These are phyloP conservation scores for Sminthurides bifidus DNA, from an alignment of 1,140 invertebrate genomes.

Conservation along the genomic window DNA sequence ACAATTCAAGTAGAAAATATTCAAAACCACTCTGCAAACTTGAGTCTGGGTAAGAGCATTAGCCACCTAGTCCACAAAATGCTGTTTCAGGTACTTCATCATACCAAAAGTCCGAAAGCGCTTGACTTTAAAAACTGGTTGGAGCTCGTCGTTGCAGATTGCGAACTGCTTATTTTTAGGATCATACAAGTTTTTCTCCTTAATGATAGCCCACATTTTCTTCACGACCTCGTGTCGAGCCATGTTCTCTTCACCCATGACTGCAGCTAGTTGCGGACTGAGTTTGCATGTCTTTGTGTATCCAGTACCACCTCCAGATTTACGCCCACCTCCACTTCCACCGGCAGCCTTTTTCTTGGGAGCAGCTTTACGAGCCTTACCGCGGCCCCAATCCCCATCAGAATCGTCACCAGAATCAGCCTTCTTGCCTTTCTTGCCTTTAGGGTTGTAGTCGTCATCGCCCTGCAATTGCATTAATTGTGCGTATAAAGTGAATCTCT, in stretches of 20 bases:
- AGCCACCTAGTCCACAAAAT: slow-evolving; percentile 62
- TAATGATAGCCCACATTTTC: slow-evolving; percentile 75
- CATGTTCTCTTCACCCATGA: slow-evolving; percentile 74
- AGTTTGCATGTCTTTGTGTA: slow-evolving; percentile 70
- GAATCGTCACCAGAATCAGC: slow-evolving; percentile 46
- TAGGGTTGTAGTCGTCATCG: slow-evolving; percentile 56
- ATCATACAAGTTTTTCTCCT: slow-evolving; percentile 73
- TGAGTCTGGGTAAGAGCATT: too few relatives aligned
- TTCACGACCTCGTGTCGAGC: slow-evolving; percentile 86
- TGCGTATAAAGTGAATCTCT: too few relatives aligned
- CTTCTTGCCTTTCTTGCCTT: slow-evolving; percentile 36
- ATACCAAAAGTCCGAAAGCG: slow-evolving; percentile 84
- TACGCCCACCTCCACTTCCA: slow-evolving; percentile 31
- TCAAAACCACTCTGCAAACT: too few relatives aligned
- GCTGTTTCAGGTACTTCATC: slow-evolving; percentile 88
- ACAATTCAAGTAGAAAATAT: too few relatives aligned
- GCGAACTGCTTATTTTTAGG: slow-evolving; percentile 81
- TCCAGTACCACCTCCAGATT: slow-evolving; percentile 46
- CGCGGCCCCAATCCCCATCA: slow-evolving; percentile 60
- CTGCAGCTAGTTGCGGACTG: slow-evolving; percentile 68
- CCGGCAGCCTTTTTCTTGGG: too few relatives aligned
- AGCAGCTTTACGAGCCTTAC: too few relatives aligned
- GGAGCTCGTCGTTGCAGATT: slow-evolving; percentile 79
- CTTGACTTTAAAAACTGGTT: slow-evolving; percentile 78
- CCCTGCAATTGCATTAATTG: too few relatives aligned